A percentile compares a stretch with the other conserved stretches of the same genome.
phyloP scores from a whole-genome alignment of 1,140 invertebrate genomes.

The Drosophila busckii region DNA sequence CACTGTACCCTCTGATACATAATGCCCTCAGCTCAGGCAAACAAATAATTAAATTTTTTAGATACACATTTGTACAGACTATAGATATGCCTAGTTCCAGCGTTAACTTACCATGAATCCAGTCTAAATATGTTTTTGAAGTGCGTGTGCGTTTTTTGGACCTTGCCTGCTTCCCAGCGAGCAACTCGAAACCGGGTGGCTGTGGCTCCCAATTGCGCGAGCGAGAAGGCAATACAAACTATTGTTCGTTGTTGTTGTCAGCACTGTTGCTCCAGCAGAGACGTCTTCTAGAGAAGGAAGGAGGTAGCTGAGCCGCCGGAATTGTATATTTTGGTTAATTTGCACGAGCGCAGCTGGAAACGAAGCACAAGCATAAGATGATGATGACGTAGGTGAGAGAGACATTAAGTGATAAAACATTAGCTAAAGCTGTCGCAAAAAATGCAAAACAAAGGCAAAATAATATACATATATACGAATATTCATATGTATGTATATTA shows the following conservation, averaged over 20 bases:
- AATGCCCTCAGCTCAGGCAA: too few relatives aligned
- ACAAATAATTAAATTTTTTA: constrained; percentile 76
- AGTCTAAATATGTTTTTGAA: constrained; percentile 37
- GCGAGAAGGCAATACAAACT: constrained; percentile 3
- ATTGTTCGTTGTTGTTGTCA: constrained; percentile 4
- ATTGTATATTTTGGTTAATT: constrained; percentile 76
- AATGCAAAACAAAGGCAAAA: constrained; percentile 2
- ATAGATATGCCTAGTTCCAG: constrained; percentile 48
- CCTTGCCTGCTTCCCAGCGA: constrained; percentile 49
- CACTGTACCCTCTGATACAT: too few relatives aligned
- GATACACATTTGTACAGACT: too few relatives aligned
- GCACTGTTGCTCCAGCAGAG: constrained; percentile 18
- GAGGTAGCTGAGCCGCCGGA: constrained; percentile 45
- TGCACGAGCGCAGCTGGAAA: constrained; percentile 72
- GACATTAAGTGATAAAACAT: constrained; percentile 1
- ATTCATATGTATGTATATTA: too few relatives aligned
- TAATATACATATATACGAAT: constrained; percentile 24
- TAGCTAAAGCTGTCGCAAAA: constrained; percentile 1
- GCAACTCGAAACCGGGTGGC: constrained; percentile 33
- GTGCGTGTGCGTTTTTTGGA: constrained; percentile 6
- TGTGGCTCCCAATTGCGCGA: constrained; percentile 30
- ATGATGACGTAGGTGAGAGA: constrained; percentile 61
- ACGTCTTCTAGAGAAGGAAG: constrained; percentile 12
- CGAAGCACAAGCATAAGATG: too few relatives aligned
- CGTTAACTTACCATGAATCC: constrained; percentile 67